A percentile compares a stretch with the other conserved stretches of the same genome.
phyloP scores from a whole-genome alignment of 1,140 invertebrate species.

The Sesamia nonagrioides region DNA sequence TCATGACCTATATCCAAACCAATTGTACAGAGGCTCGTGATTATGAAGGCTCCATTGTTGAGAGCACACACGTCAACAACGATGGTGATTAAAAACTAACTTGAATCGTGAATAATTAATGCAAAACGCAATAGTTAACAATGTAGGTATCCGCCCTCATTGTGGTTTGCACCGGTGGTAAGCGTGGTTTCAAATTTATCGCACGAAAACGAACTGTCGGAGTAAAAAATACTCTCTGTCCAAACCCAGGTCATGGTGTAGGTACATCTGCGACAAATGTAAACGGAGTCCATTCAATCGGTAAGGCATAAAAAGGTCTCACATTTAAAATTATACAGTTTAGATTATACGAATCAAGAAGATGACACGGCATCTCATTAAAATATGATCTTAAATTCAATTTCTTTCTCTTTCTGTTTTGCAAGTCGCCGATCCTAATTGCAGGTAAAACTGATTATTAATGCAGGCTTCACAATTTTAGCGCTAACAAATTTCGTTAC shows the following conservation, averaged over 20 bases:
- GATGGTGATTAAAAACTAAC: conserved; percentile 28
- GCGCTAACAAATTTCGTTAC: conserved; percentile 17
- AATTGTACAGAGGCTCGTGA: conserved; percentile 48
- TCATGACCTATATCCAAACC: conserved; percentile 71
- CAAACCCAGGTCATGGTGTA: no score
- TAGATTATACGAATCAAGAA: not conserved
- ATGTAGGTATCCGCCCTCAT: not conserved
- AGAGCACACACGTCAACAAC: conserved; percentile 34
- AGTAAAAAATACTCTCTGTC: not conserved
- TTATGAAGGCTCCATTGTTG: conserved; percentile 36
- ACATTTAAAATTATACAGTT: no score
- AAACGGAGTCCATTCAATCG: no score
- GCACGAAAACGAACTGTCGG: no score
- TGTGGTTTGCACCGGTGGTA: not conserved
- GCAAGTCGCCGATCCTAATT: not conserved
- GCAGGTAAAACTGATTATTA: conserved; percentile 25
- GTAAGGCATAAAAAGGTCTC: no score
- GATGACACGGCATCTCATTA: not conserved
- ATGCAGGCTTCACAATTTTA: conserved; percentile 11
- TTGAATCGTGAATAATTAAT: conserved; percentile 25
- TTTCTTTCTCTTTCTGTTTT: not conserved
- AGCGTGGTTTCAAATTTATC: no score
- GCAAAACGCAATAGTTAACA: conserved; percentile 15
- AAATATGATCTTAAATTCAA: not conserved
- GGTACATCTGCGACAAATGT: no score